Percentiles rank a stretch among this genome's conserved stretches.
phyloP scores from a whole-genome alignment of 2,888 invertebrate genomes.

The Andricus quercusramuli region DNA sequence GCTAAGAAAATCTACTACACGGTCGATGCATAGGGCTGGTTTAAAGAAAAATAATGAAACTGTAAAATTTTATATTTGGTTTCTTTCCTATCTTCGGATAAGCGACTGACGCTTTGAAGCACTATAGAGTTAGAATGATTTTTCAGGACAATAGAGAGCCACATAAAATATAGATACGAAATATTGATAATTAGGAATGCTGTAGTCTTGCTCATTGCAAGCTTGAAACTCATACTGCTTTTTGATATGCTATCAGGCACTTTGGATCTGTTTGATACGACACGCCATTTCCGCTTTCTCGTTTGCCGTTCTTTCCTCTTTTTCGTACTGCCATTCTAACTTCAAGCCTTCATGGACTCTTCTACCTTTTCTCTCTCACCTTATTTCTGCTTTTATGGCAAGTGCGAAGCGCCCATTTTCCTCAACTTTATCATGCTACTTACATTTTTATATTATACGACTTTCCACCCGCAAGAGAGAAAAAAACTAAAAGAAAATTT shows the following conservation, averaged over 20 bases:
- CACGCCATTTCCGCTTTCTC: constrained; percentile 44
- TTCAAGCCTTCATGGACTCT: constrained; percentile 49
- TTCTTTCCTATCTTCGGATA: no score
- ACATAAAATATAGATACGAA: no score
- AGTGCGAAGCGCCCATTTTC: constrained; percentile 30
- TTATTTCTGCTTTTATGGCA: constrained; percentile 29
- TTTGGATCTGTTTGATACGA: constrained; percentile 24
- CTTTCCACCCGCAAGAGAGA: neutral
- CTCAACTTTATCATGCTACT: constrained; percentile 15
- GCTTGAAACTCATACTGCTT: constrained; percentile 1
- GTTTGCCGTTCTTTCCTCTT: constrained; percentile 40
- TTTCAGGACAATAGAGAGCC: no score
- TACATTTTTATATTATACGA: neutral
- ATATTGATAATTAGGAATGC: neutral
- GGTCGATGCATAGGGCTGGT: no score
- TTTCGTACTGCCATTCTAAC: constrained; percentile 42
- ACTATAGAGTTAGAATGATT: no score
- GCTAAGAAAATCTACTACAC: no score
- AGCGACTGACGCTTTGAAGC: no score
- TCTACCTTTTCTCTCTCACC: constrained; percentile 39
- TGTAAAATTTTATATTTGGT: no score
- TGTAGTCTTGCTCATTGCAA: neutral
- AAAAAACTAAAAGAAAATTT: neutral
- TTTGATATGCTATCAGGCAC: constrained; percentile 25
- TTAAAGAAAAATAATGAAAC: no score